Evolutionary conservation across 2,797 vertebrate species (phyloP).

Genomic region (Caiman crocodilus): DNA sequence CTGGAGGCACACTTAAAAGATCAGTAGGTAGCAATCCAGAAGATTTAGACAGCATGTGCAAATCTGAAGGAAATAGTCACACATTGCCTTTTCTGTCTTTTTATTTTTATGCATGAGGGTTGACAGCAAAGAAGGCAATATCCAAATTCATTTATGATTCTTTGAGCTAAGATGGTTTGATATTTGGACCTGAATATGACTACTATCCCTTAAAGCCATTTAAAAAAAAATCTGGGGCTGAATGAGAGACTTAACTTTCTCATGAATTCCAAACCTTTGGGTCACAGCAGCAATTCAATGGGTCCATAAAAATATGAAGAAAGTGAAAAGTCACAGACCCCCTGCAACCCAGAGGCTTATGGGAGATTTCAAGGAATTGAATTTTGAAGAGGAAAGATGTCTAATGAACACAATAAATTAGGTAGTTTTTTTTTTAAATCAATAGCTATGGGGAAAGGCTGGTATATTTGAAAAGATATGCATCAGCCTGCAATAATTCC

Average conservation of each 20-base stretch:
- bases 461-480: neutral
- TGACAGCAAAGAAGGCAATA: neutral
- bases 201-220: neutral
- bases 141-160: neutral
- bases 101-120: neutral
- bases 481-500: neutral
- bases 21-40: accelerated
- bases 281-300: neutral
- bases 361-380: neutral
- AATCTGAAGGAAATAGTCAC: neutral
- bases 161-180: neutral
- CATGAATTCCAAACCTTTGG: neutral
- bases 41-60: neutral
- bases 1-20: neutral
- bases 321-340: neutral
- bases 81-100: neutral
- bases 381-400: neutral
- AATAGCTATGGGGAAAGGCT: neutral
- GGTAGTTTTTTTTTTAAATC: neutral
- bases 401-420: neutral
- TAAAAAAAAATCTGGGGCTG: neutral
- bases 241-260: neutral
- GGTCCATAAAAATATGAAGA: neutral
- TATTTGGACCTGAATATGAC: neutral
- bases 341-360: neutral